phyloP scores from a whole-genome alignment of 2,797 vertebrate species.

The Gobio occitaniae region DNA sequence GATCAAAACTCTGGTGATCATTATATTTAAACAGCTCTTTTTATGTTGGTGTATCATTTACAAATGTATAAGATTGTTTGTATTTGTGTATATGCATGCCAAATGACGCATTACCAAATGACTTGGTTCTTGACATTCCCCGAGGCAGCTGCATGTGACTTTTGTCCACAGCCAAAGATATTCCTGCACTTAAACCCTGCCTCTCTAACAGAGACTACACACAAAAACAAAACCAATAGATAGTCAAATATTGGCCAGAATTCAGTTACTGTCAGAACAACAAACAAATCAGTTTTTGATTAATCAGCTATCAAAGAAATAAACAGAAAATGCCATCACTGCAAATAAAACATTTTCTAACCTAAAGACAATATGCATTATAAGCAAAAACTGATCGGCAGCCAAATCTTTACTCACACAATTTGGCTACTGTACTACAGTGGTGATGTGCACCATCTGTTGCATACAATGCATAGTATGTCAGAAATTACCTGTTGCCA shows the following conservation, averaged over 20 bases:
- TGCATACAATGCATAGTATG: slow-evolving; percentile 16
- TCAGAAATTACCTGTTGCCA: slow-evolving; percentile 8
- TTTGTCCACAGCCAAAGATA: slow-evolving; percentile 83
- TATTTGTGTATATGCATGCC: slow-evolving; percentile 10
- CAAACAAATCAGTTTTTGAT: slow-evolving; percentile 12
- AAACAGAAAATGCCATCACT: neutral
- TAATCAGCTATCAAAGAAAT: neutral
- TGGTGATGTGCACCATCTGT: slow-evolving; percentile 32
- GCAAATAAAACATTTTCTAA: neutral
- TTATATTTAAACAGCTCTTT: neutral
- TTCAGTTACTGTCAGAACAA: slow-evolving; percentile 22
- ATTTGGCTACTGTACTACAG: slow-evolving; percentile 29
- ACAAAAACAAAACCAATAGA: slow-evolving; percentile 28
- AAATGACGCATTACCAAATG: slow-evolving; percentile 83
- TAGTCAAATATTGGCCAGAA: neutral
- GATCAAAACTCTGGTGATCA: neutral
- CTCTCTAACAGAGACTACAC: slow-evolving; percentile 92
- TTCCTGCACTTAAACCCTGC: slow-evolving; percentile 85
- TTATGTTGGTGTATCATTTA: neutral
- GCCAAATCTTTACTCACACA: slow-evolving; percentile 34
- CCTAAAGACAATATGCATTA: slow-evolving; percentile 25
- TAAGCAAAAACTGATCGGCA: slow-evolving; percentile 16
- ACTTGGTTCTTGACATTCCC: slow-evolving; percentile 96
- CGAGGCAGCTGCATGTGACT: slow-evolving; percentile 90
- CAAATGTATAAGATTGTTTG: neutral